Percentiles rank a stretch among this genome's conserved stretches.
phyloP scores from a whole-genome alignment of 2,888 invertebrate genomes.

The Amiota minor region DNA sequence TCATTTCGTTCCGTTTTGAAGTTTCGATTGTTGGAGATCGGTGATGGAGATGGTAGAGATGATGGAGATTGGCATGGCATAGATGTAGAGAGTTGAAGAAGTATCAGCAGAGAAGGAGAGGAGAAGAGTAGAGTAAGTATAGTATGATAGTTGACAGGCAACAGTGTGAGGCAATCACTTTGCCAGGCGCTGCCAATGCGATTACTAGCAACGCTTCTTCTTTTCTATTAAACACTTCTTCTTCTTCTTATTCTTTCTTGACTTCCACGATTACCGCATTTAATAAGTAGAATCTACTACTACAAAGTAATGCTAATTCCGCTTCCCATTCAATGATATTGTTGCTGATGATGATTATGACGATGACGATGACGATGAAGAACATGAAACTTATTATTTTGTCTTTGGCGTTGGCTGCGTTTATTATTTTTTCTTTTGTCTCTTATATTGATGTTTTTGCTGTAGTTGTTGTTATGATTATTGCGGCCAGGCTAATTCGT shows the following conservation, averaged over 20 bases:
- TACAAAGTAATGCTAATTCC: conserved; percentile 51
- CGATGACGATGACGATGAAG: conserved; percentile 17
- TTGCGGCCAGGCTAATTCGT: conserved; percentile 47
- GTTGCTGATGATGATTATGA: conserved; percentile 11
- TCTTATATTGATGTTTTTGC: not conserved
- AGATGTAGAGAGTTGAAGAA: too few relatives aligned
- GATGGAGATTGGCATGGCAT: not conserved
- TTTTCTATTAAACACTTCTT: not conserved
- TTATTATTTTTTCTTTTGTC: not conserved
- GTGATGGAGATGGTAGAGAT: conserved; percentile 34
- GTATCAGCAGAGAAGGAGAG: too few relatives aligned
- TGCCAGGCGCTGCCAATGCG: conserved; percentile 21
- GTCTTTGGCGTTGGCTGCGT: conserved; percentile 36
- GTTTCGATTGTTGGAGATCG: conserved; percentile 26
- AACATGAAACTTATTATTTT: conserved; percentile 42
- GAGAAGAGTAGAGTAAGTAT: too few relatives aligned
- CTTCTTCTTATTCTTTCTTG: conserved; percentile 39
- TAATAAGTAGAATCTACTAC: conserved; percentile 55
- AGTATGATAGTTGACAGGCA: not conserved
- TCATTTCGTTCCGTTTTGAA: not conserved
- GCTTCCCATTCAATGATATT: conserved; percentile 19
- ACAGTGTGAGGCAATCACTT: conserved; percentile 10
- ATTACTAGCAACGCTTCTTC: conserved; percentile 23
- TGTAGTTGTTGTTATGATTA: conserved; percentile 21
- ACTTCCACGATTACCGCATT: conserved; percentile 55